phyloP scores from a whole-genome alignment of 2,113 vertebrate genomes.

The Caloenas nicobarica region DNA sequence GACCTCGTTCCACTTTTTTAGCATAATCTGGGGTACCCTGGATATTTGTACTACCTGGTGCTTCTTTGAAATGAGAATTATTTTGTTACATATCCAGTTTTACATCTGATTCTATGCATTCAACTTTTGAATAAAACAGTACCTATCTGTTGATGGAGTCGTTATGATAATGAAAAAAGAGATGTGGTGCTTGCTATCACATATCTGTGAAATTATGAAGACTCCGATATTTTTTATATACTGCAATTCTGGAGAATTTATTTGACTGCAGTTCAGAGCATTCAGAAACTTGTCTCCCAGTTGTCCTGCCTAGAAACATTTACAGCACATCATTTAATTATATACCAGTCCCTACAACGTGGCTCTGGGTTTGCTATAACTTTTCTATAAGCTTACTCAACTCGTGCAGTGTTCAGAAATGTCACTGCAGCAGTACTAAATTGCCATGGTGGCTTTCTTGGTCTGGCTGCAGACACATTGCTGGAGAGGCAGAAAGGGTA shows the following conservation, averaged over 20 bases:
- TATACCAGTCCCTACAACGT: background rate
- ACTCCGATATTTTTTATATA: background rate
- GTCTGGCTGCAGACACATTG: background rate
- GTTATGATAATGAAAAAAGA: background rate
- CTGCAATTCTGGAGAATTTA: background rate
- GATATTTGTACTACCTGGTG: background rate
- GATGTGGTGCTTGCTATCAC: background rate
- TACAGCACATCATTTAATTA: background rate
- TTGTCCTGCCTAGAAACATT: background rate
- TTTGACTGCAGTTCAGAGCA: background rate
- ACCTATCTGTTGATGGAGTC: background rate
- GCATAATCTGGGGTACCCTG: background rate
- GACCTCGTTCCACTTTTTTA: background rate
- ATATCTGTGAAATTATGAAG: background rate
- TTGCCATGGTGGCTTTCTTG: background rate
- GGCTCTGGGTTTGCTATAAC: background rate
- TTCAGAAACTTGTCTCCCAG: background rate
- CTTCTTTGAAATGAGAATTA: background rate
- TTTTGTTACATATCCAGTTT: background rate
- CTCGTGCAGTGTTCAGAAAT: background rate
- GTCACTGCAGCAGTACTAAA: background rate
- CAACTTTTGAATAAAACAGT: background rate
- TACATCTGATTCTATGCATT: background rate
- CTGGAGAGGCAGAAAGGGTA: background rate
- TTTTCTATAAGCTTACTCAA: background rate